Percentiles rank a stretch among this genome's conserved stretches.
These are phyloP conservation scores for Cyanoramphus novaezelandiae DNA, from an alignment of 2,113 vertebrate species.

Conservation along the genomic window DNA sequence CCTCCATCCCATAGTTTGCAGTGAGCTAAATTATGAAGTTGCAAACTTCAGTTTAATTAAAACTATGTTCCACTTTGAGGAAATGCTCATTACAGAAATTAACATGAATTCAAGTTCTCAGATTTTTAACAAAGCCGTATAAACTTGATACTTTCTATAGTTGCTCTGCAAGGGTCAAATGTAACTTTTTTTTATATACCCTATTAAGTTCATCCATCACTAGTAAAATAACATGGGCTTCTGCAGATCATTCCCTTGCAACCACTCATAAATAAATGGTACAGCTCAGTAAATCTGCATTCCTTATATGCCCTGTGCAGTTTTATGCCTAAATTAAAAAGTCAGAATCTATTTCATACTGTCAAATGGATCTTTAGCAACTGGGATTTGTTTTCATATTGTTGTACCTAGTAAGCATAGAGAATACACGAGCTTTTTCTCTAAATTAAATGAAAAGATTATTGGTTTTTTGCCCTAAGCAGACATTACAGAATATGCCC, in stretches of 20 bases:
- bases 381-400: slow-evolving; percentile 57
- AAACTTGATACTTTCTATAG: not conserved
- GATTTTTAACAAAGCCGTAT: not conserved
- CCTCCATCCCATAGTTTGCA: not conserved
- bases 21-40: not conserved
- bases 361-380: slow-evolving; percentile 66
- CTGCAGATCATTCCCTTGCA: not conserved
- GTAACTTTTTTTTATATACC: not conserved
- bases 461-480: slow-evolving; percentile 69
- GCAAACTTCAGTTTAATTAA: not conserved
- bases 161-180: not conserved
- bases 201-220: not conserved
- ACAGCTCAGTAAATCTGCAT: not conserved
- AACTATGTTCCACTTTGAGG: not conserved
- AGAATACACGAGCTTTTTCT: slow-evolving; percentile 51
- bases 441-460: slow-evolving; percentile 72
- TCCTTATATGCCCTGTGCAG: not conserved
- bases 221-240: not conserved
- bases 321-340: slow-evolving; percentile 55
- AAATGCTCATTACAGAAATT: not conserved
- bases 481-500: slow-evolving; percentile 54
- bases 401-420: slow-evolving; percentile 46
- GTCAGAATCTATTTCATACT: slow-evolving; percentile 51
- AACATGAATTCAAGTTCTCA: not conserved
- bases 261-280: slow-evolving; percentile 33